Base-by-base conservation (phyloP, 2,113 vertebrate species). In the Rhadina sibilatrix region DNA sequence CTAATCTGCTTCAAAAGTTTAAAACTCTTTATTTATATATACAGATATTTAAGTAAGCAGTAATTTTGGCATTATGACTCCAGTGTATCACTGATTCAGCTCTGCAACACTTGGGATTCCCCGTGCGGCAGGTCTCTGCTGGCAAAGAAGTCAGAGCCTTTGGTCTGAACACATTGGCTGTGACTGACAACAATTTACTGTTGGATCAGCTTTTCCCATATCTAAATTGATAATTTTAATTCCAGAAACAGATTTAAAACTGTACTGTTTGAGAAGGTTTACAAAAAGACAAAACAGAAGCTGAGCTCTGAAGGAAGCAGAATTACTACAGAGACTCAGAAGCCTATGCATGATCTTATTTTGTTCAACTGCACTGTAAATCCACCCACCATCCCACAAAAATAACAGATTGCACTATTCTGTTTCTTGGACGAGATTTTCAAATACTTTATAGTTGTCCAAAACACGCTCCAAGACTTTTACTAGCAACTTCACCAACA, bases 351-450 rank as follows among this genome's bases (percentile, higher is more conserved):
- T 53, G 44, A 63, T 74, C 50, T 89, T 94, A 86, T 66, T 94
- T 93, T 91, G 72, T 81, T 89, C 69, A 87, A 75, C 64, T 89
- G 72, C 83, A 70, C 8, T 92, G 72, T 83, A 93, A 96, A 95
- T 94, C 91, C 80, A 78, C 93, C 95, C 88, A 94, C 83, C 20
- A 84, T 38, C 63, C 64, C 86, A 81, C 91, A 93, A 78, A 94
- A 94, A 82, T 89, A 96, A 91, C 93, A 97, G 89, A 97, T 33
- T 78, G 91, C 68, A 54, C 86, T 95, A 66, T 89, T 90, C 91
- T 91, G 64, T 54, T 95, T 90, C 94, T 95, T 94, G 93, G 93
- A 92, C 2, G 12, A 92, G 86, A 89, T 89, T 92, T 74, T 83
- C 71, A 86, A 94, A 59, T 52, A 75, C 49, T 88, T 94, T 94